These are phyloP conservation scores for Trichogramma dendrolimi DNA, from an alignment of 2,888 invertebrate genomes.

Conservation along the genomic window DNA sequence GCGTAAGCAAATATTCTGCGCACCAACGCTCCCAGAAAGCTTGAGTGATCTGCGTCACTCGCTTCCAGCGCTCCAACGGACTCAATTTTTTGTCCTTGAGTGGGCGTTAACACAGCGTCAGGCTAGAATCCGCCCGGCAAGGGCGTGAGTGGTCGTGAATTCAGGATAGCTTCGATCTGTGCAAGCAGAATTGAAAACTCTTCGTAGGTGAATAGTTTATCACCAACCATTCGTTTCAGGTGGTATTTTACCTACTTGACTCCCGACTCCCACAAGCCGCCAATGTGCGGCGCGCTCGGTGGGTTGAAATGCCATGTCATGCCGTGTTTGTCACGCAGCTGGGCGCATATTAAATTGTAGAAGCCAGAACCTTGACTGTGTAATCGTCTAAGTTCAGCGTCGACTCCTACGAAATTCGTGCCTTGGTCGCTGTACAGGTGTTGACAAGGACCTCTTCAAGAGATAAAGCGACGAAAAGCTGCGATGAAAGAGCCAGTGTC, in stretches of 20 bases:
- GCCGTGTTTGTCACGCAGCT: not conserved
- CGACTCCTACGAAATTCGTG: not conserved
- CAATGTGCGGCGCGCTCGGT: not conserved
- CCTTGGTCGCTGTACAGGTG: not conserved
- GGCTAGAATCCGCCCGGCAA: not conserved
- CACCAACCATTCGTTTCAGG: not conserved
- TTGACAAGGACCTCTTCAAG: not conserved
- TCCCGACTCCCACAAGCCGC: not conserved
- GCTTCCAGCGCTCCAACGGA: not conserved
- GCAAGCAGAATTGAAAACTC: not conserved
- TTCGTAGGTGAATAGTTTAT: not conserved
- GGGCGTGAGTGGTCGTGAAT: not conserved
- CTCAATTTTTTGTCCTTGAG: not conserved
- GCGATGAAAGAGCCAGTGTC: not conserved
- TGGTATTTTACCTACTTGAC: not conserved
- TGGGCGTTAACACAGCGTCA: not conserved
- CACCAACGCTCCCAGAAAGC: no score
- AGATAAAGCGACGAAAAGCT: not conserved
- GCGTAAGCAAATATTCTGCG: no score
- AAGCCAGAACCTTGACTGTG: not conserved
- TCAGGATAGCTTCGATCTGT: not conserved
- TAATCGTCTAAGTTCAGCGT: not conserved
- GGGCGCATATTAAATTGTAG: not conserved
- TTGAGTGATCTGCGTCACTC: no score
- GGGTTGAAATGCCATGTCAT: not conserved